Percentiles rank a stretch among this genome's conserved stretches.
These are phyloP conservation scores for Eupithecia abbreviata DNA, from an alignment of 2,888 invertebrate genomes.

Conservation along the genomic window DNA sequence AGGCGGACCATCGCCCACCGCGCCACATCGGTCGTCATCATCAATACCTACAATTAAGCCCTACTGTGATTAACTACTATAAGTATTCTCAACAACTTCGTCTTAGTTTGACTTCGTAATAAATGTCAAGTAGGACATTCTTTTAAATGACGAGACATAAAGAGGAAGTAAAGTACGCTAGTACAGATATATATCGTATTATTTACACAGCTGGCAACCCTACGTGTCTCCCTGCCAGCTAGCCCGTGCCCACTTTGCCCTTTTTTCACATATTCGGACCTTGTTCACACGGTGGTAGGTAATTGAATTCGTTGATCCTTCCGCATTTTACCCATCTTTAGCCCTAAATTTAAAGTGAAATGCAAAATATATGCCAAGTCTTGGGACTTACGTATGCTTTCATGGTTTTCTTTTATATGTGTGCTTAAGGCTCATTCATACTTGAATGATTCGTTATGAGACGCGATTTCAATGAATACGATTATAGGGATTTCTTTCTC, in stretches of 20 bases:
- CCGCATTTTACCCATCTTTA: not conserved
- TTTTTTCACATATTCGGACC: not conserved
- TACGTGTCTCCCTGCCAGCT: not conserved
- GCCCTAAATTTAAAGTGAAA: not conserved
- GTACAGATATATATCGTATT: not conserved
- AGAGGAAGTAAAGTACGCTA: not conserved
- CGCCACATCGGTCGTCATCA: too few relatives aligned
- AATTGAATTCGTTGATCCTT: constrained; percentile 1
- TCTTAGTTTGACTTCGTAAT: not conserved
- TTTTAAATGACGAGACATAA: not conserved
- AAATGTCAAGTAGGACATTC: not conserved
- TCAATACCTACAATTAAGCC: too few relatives aligned
- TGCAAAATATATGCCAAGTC: not conserved
- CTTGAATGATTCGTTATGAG: not conserved
- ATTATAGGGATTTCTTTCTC: not conserved
- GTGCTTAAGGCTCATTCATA: not conserved
- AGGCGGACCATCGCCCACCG: too few relatives aligned
- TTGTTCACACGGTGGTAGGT: not conserved
- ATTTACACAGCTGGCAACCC: not conserved
- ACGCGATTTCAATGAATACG: not conserved
- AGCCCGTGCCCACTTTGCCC: not conserved
- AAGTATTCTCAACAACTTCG: not conserved
- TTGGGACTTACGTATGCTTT: not conserved
- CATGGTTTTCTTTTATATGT: not conserved
- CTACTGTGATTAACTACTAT: too few relatives aligned